A percentile compares a stretch with the other conserved stretches of the same genome.
phyloP scores from a whole-genome alignment of 2,888 invertebrate genomes.

The Caradrina clavipalpis region DNA sequence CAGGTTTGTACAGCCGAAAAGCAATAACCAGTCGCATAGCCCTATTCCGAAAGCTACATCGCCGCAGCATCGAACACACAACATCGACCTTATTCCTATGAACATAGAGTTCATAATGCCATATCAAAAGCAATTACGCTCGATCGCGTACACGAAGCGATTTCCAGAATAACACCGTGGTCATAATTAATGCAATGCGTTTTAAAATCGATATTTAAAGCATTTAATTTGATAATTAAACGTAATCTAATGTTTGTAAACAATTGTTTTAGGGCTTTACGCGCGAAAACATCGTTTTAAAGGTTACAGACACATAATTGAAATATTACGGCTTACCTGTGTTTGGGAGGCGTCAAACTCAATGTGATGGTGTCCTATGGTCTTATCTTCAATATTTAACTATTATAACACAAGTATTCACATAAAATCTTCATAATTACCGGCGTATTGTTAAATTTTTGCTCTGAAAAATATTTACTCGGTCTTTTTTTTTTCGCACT shows the following conservation, averaged over 20 bases:
- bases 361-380: neutral
- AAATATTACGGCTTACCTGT: conserved; percentile 65
- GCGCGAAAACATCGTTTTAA: conserved; percentile 74
- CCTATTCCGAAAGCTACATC: conserved; percentile 78
- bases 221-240: conserved; percentile 38
- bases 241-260: conserved; percentile 61
- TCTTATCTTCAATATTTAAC: conserved; percentile 27
- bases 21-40: conserved; percentile 76
- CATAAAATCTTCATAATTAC: conserved; percentile 32
- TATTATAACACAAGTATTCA: conserved; percentile 43
- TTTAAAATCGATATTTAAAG: conserved; percentile 64
- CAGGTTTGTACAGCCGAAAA: conserved; percentile 65
- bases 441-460: conserved; percentile 40
- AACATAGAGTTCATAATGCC: conserved; percentile 72
- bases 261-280: conserved; percentile 67
- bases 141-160: conserved; percentile 70
- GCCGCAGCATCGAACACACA: conserved; percentile 56
- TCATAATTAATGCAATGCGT: conserved; percentile 74
- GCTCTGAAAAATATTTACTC: conserved; percentile 70
- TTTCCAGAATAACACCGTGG: conserved; percentile 79
- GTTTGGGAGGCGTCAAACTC: conserved; percentile 8
- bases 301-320: conserved; percentile 68
- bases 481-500: conserved; percentile 55
- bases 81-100: conserved; percentile 70
- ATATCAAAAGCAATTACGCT: conserved; percentile 41